phyloP scores from a whole-genome alignment of 1,140 invertebrate species.

The Drosophila sproati region DNA sequence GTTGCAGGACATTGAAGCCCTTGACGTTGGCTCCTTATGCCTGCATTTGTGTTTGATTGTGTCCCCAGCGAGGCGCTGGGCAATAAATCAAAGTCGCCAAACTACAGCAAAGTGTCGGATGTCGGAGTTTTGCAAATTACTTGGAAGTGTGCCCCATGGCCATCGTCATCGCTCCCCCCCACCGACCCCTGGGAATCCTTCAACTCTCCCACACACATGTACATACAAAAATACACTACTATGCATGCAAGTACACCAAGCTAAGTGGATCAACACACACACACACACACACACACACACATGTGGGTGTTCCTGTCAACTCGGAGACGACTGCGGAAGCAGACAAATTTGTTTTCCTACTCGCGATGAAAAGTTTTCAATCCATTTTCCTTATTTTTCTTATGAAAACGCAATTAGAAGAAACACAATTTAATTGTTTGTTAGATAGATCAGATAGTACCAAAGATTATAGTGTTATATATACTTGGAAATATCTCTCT shows the following conservation, averaged over 20 bases:
- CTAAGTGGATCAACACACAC: slow-evolving; percentile 63
- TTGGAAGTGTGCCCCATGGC: slow-evolving; percentile 72
- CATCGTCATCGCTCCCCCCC: slow-evolving; percentile 46
- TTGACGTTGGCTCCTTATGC: slow-evolving; percentile 51
- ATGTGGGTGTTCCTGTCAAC: slow-evolving; percentile 56
- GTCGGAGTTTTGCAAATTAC: slow-evolving; percentile 80
- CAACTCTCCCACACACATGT: slow-evolving; percentile 27
- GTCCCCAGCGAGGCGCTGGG: slow-evolving; percentile 48
- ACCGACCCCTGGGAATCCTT: slow-evolving; percentile 51
- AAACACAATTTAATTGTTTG: too few species aligned
- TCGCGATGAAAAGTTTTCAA: not conserved
- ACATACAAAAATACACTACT: slow-evolving; percentile 3
- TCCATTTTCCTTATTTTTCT: not conserved
- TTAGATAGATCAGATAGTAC: too few species aligned
- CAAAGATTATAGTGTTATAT: too few species aligned
- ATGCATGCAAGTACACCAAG: slow-evolving; percentile 22
- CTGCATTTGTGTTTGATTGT: slow-evolving; percentile 57
- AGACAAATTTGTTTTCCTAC: not conserved
- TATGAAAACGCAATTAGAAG: not conserved
- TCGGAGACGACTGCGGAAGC: slow-evolving; percentile 18
- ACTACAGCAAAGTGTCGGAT: slow-evolving; percentile 76
- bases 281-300: too few species aligned
- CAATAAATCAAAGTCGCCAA: slow-evolving; percentile 77
- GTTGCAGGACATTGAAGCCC: slow-evolving; percentile 47
- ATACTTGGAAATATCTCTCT: too few species aligned